Evolutionary conservation across 2,113 vertebrate species (phyloP).

Genomic region (Sminthopsis crassicaudata): DNA sequence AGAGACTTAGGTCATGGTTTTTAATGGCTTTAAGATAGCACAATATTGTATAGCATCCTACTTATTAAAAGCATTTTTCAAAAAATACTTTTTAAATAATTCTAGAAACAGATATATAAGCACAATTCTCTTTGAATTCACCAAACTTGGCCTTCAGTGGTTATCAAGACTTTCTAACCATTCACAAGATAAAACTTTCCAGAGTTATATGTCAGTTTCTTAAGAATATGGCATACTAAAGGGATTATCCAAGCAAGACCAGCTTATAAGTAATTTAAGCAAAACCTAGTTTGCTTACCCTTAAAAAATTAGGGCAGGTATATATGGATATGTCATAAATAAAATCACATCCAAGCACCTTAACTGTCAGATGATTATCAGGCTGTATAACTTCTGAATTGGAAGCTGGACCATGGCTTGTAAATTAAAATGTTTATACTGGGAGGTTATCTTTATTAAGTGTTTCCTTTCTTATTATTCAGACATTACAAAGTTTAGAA

Average conservation of each 20-base stretch:
- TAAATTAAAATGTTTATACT: conserved; percentile 31
- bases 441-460: conserved; percentile 14
- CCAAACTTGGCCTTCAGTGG: not conserved
- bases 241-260: not conserved
- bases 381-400: not conserved
- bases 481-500: conserved; percentile 1
- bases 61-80: conserved; percentile 15
- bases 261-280: conserved; percentile 10
- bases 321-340: not conserved
- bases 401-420: not conserved
- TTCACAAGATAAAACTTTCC: conserved; percentile 41
- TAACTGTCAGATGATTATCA: not conserved
- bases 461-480: not conserved
- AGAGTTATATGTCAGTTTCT: conserved; percentile 31
- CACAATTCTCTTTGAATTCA: not conserved
- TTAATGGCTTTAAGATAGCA: not conserved
- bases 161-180: conserved; percentile 10
- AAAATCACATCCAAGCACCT: conserved; percentile 10
- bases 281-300: not conserved
- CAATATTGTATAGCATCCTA: conserved; percentile 22
- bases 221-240: conserved; percentile 37
- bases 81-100: conserved; percentile 34
- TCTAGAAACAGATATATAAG: conserved; percentile 1
- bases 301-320: not conserved
- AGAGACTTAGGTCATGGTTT: not conserved